These are phyloP conservation scores for Rousettus madagascariensis DNA, from an alignment of 2,797 vertebrate genomes.

Conservation along the genomic window DNA sequence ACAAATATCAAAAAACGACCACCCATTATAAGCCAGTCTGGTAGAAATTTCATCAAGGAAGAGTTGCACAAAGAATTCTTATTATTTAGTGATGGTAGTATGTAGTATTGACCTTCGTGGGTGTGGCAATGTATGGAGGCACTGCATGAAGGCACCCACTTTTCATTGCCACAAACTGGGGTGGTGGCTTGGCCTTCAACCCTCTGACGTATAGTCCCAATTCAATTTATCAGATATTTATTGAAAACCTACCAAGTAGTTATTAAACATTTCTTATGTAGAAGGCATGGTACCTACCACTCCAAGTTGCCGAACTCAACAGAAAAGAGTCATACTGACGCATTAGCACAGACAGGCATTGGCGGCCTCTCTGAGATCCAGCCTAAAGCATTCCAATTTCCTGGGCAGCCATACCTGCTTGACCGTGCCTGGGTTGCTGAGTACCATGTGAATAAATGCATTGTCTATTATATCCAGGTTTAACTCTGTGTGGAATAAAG, in stretches of 20 bases:
- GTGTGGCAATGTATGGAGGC: not conserved
- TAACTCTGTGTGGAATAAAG: slow-evolving; percentile 40
- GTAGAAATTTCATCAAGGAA: slow-evolving; percentile 3
- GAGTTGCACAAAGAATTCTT: not conserved
- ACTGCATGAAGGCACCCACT: not conserved
- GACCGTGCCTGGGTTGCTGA: slow-evolving; percentile 15
- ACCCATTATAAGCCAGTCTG: not conserved
- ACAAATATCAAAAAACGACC: not conserved
- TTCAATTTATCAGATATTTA: not conserved
- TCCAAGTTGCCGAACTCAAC: not conserved
- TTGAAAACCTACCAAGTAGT: not conserved
- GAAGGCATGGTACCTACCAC: not conserved
- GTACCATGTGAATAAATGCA: slow-evolving; percentile 71
- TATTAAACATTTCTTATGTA: not conserved
- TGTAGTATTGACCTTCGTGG: not conserved
- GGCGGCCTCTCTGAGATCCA: not conserved
- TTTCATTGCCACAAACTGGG: not conserved
- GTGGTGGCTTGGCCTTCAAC: not conserved
- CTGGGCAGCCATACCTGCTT: slow-evolving; percentile 52
- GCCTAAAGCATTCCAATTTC: slow-evolving; percentile 48
- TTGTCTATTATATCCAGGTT: slow-evolving; percentile 72
- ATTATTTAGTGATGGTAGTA: not conserved
- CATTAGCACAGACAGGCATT: not conserved
- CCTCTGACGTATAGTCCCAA: not conserved
- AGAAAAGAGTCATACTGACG: not conserved